Evolutionary conservation across 2,888 invertebrate species (phyloP), one percentile per base, ranked within the genome.

Genomic region (Stratiomys singularior): DNA sequence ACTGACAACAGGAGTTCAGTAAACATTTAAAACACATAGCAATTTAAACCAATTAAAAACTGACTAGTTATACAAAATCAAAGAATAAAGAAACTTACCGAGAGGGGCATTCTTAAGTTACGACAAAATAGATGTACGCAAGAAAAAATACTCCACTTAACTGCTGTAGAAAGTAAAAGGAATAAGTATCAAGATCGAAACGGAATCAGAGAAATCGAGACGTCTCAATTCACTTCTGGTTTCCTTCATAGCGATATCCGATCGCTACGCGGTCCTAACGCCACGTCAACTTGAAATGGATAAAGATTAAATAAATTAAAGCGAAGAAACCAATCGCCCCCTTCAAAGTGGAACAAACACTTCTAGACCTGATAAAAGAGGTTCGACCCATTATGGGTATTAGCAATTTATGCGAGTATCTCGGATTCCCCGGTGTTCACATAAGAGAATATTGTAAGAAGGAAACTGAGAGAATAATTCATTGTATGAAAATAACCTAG

Each of bases 401-500:
- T n/a, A n/a, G 44, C 44, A 7, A 44, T 44, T 13, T 44, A 9
- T 13, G 44, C 44, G 15, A 52, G 15, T 52, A 52, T 37, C 15
- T 52, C 52, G 18, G 15, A 52, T 52, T 52, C 18, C 15, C 15
- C 52, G 18, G 4, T 15, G 18, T 52, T 52, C 3, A 52, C n/a
- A 25, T 60, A 37, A 37, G 5, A 3, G 37, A 37, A 21, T 60
- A 60, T 60, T 1, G 60, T 21, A 60, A 25, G 47, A 69, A 47
- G 7, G 69, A 69, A 25, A 69, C 28, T 47, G 27, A 9, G 13
- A 47, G 44, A 69, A 69, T 47, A 69, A 44, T 23, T 69, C 15
- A 46, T 15, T 47, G 44, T 47, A 69, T 69, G 47, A 69, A 69
- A 46, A 69, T 47, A 69, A 69, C 18, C 15, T 69, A 69, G 63